Conservation (phyloP, 2,113 vertebrate genomes). For the Hemicordylus capensis region DNA sequence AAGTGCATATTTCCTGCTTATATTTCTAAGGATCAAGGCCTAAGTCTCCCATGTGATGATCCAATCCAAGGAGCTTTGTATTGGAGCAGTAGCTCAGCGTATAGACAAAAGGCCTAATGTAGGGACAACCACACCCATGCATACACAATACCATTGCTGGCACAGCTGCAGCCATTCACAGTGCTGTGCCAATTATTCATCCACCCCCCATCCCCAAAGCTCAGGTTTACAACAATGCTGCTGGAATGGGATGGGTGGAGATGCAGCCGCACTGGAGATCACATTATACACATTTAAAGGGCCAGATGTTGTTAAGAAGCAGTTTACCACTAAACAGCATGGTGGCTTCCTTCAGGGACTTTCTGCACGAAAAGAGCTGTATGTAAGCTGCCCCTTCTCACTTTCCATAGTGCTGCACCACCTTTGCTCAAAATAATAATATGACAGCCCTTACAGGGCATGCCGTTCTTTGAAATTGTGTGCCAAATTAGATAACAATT, state of each 20-base stretch:
- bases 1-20: neutral
- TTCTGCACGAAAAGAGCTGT: neutral
- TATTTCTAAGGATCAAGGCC: slow-evolving; percentile 29
- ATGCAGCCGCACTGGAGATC: neutral
- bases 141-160: neutral
- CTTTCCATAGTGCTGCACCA: neutral
- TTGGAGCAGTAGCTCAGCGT: neutral
- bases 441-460: slow-evolving; percentile 12
- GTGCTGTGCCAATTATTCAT: neutral
- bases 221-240: neutral
- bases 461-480: neutral
- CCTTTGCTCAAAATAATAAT: neutral
- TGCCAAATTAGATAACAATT: neutral
- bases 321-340: neutral
- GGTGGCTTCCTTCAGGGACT: neutral
- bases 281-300: neutral
- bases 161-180: neutral
- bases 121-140: neutral
- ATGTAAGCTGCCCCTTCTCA: neutral
- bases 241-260: neutral
- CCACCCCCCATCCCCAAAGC: neutral
- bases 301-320: neutral
- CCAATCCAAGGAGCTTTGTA: neutral
- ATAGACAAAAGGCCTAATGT: too few relatives aligned
- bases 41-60: neutral